These are phyloP conservation scores for Liolophura sinensis DNA, from an alignment of 1,140 invertebrate genomes.

Conservation along the genomic window DNA sequence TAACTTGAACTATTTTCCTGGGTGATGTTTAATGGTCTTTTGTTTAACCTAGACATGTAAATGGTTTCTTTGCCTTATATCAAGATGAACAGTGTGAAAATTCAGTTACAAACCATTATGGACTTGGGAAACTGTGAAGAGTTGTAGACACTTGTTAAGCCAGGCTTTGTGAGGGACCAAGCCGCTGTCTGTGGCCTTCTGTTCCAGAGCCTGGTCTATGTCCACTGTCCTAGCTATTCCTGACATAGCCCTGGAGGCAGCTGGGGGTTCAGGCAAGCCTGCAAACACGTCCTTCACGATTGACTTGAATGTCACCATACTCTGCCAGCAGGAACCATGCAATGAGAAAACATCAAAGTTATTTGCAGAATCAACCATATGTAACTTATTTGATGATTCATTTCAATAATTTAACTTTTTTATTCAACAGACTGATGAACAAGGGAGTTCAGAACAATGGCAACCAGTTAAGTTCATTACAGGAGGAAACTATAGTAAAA, in stretches of 20 bases:
- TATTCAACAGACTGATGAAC: no score
- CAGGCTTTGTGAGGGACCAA: conserved; percentile 53
- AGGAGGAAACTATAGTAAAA: no score
- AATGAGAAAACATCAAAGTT: neutral
- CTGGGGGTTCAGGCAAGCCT: conserved; percentile 48
- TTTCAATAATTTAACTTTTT: no score
- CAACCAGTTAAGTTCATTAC: no score
- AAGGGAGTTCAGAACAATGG: no score
- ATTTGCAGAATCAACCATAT: neutral
- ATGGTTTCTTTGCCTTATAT: no score
- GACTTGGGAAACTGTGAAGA: conserved; percentile 21
- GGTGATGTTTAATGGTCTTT: no score
- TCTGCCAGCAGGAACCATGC: conserved; percentile 26
- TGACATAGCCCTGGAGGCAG: conserved; percentile 26
- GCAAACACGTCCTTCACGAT: conserved; percentile 53
- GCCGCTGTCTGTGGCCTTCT: conserved; percentile 42
- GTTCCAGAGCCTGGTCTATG: conserved; percentile 46
- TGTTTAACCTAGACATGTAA: no score
- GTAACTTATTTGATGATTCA: no score
- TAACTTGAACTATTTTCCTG: no score
- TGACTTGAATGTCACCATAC: conserved; percentile 44
- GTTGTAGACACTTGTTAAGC: conserved; percentile 54
- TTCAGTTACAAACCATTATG: no score
- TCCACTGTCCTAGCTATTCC: conserved; percentile 37
- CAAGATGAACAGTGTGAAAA: no score